phyloP scores from a whole-genome alignment of 2,888 invertebrate genomes.

The Limnephilus marmoratus region DNA sequence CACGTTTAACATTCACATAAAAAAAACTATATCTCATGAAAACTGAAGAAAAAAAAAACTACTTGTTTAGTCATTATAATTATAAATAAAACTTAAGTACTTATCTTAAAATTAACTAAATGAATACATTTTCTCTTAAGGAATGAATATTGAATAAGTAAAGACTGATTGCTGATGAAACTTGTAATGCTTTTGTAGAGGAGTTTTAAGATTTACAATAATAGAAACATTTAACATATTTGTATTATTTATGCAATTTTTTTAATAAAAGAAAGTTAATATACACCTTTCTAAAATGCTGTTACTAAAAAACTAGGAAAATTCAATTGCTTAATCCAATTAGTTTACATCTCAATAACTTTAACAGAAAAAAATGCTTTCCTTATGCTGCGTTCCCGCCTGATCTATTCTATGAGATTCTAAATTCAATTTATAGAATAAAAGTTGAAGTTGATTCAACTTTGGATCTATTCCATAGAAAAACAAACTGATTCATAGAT shows the following conservation, averaged over 20 bases:
- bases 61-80: neutral
- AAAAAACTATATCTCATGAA: neutral
- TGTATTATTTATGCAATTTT: neutral
- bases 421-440: too few species aligned
- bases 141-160: constrained; percentile 53
- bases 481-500: too few species aligned
- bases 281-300: neutral
- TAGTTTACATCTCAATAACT: too few species aligned
- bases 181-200: constrained; percentile 31
- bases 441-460: too few species aligned
- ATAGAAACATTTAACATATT: neutral
- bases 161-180: constrained; percentile 58
- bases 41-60: neutral
- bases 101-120: constrained; percentile 4
- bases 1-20: neutral
- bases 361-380: neutral
- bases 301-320: neutral
- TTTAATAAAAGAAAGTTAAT: neutral
- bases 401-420: too few species aligned
- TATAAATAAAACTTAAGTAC: neutral
- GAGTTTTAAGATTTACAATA: neutral
- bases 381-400: too few species aligned
- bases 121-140: constrained; percentile 33
- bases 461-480: too few species aligned
- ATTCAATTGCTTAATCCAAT: neutral